phyloP scores from a whole-genome alignment of 2,888 invertebrate genomes.

The Microdon myrmicae region DNA sequence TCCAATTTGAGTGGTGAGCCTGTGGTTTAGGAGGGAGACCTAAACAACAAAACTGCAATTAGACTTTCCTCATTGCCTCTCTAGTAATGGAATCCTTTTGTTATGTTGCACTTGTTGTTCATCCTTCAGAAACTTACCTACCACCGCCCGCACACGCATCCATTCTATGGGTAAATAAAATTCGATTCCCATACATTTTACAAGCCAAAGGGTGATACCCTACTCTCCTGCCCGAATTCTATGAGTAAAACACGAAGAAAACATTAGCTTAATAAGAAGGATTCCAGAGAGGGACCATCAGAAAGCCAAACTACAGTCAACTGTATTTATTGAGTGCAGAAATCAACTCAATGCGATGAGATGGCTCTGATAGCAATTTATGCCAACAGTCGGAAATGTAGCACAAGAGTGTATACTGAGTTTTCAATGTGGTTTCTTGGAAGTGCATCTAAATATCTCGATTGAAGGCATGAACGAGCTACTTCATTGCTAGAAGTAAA shows the following conservation, averaged over 20 bases:
- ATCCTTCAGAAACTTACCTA: neutral
- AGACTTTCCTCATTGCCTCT: conserved; percentile 11
- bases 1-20: conserved; percentile 1
- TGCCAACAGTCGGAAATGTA: conserved; percentile 41
- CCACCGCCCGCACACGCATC: conserved; percentile 6
- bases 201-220: conserved; percentile 6
- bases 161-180: conserved; percentile 44
- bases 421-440: conserved; percentile 52
- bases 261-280: conserved; percentile 51
- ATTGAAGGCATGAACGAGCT: conserved; percentile 34
- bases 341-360: no score
- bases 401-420: conserved; percentile 43
- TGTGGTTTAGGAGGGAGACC: conserved; percentile 25
- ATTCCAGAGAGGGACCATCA: conserved; percentile 10
- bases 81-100: conserved; percentile 14
- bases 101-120: neutral
- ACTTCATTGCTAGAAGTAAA: no score
- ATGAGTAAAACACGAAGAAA: conserved; percentile 53
- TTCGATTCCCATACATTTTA: conserved; percentile 49
- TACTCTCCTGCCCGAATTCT: neutral
- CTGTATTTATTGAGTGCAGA: conserved; percentile 39
- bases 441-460: conserved; percentile 43
- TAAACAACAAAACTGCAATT: conserved; percentile 22
- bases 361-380: no score
- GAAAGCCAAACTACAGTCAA: conserved; percentile 33